A percentile compares a stretch with the other conserved stretches of the same genome.
Evolutionary conservation across 2,797 vertebrate genomes (phyloP).

Genomic region (Lerista edwardsae): DNA sequence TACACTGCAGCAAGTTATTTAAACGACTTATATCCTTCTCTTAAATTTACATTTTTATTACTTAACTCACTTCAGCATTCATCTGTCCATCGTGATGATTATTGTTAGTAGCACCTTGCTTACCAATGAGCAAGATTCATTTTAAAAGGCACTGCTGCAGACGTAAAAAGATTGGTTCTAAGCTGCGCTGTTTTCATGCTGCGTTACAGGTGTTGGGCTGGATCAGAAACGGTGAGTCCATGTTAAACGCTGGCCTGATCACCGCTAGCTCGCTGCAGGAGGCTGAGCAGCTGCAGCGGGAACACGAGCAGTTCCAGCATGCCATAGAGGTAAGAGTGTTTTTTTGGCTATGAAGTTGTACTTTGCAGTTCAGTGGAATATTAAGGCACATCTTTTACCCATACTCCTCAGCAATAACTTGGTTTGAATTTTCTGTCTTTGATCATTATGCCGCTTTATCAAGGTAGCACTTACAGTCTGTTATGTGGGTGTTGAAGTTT

Average conservation of each 20-base stretch:
- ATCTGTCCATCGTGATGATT: background rate
- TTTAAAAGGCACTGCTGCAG: background rate
- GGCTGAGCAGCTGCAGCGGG: constrained; percentile 94
- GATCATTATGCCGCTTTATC: background rate
- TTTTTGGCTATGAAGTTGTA: background rate
- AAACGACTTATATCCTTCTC: no score
- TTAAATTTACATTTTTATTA: no score
- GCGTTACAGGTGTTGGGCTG: constrained; percentile 91
- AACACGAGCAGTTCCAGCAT: constrained; percentile 98
- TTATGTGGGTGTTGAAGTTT: background rate
- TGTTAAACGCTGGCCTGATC: constrained; percentile 96
- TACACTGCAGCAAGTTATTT: background rate
- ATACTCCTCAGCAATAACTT: background rate
- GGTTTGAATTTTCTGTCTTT: background rate
- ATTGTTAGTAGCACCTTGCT: background rate
- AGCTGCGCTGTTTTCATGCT: constrained; percentile 5
- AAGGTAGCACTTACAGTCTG: background rate
- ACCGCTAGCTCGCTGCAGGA: constrained; percentile 97
- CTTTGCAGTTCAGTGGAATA: background rate
- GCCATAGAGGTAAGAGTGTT: constrained; percentile 89
- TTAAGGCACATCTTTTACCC: background rate
- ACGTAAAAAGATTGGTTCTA: fast-evolving
- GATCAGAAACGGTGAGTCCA: constrained; percentile 98
- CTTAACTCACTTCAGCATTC: no score
- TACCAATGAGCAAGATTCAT: background rate